phyloP scores from a whole-genome alignment of 2,888 invertebrate genomes.

The Fissipunctia ypsillon region DNA sequence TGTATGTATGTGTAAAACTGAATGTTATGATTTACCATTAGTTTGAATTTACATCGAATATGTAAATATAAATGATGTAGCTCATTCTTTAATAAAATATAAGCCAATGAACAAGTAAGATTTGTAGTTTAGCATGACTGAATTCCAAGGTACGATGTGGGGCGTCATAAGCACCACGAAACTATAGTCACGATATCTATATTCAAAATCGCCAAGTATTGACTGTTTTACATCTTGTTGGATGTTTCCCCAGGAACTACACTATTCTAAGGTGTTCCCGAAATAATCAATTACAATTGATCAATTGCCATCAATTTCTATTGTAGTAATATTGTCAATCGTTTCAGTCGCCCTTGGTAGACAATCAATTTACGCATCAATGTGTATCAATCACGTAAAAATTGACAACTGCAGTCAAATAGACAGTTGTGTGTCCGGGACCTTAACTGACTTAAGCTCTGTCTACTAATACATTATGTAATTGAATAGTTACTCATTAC shows the following conservation, averaged over 20 bases:
- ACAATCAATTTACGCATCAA: too few species aligned
- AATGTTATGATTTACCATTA: neutral
- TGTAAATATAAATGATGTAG: neutral
- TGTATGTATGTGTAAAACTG: too few species aligned
- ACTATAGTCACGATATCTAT: neutral
- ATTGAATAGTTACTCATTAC: constrained; percentile 28
- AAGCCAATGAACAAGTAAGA: neutral
- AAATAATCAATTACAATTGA: too few species aligned
- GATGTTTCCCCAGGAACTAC: neutral
- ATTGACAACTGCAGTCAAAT: too few species aligned
- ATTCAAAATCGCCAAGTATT: neutral
- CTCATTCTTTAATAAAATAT: neutral
- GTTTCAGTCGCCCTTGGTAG: too few species aligned
- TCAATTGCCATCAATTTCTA: too few species aligned
- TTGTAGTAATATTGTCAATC: too few species aligned
- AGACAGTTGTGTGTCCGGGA: too few species aligned
- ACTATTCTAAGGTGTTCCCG: too few species aligned
- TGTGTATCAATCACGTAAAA: too few species aligned
- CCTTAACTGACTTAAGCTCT: neutral
- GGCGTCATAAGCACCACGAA: too few species aligned
- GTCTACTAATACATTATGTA: constrained; percentile 20
- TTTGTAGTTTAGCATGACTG: neutral
- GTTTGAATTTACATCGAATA: neutral
- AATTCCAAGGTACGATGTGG: neutral
- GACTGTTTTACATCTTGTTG: neutral